Percentiles rank a stretch among this genome's conserved stretches.
phyloP scores from a whole-genome alignment of 2,888 invertebrate species.

The Dascillus cervinus region DNA sequence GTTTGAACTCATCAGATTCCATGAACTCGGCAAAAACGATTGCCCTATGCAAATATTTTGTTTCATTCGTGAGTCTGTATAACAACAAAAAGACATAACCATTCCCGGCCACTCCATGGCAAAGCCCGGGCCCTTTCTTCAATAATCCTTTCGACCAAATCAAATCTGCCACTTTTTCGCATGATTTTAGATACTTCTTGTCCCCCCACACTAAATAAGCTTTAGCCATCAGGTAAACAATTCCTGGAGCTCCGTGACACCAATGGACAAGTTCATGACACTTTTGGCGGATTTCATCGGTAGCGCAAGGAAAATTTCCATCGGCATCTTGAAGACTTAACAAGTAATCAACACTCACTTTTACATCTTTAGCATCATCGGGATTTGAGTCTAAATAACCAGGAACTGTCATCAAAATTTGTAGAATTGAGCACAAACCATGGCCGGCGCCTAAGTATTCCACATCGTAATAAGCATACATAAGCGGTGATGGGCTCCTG shows the following conservation, averaged over 20 bases:
- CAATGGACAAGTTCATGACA: conserved; percentile 73
- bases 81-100: conserved; percentile 73
- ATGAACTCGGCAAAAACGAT: conserved; percentile 70
- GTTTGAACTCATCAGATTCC: conserved; percentile 55
- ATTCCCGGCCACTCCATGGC: conserved; percentile 81
- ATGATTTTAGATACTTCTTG: conserved; percentile 60
- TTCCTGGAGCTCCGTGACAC: conserved; percentile 86
- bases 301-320: conserved; percentile 52
- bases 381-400: conserved; percentile 50
- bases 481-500: conserved; percentile 57
- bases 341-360: conserved; percentile 58
- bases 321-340: conserved; percentile 57
- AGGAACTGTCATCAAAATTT: conserved; percentile 54
- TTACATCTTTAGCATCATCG: conserved; percentile 51
- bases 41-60: conserved; percentile 66
- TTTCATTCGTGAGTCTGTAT: conserved; percentile 64
- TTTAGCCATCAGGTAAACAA: conserved; percentile 72
- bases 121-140: conserved; percentile 82
- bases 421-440: conserved; percentile 59
- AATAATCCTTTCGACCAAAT: conserved; percentile 79
- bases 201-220: conserved; percentile 71
- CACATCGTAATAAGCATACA: conserved; percentile 70
- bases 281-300: conserved; percentile 55
- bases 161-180: conserved; percentile 62
- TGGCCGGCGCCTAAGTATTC: conserved; percentile 70